These are phyloP conservation scores for Tachyglossus aculeatus DNA, from an alignment of 2,797 vertebrate species.

Conservation along the genomic window DNA sequence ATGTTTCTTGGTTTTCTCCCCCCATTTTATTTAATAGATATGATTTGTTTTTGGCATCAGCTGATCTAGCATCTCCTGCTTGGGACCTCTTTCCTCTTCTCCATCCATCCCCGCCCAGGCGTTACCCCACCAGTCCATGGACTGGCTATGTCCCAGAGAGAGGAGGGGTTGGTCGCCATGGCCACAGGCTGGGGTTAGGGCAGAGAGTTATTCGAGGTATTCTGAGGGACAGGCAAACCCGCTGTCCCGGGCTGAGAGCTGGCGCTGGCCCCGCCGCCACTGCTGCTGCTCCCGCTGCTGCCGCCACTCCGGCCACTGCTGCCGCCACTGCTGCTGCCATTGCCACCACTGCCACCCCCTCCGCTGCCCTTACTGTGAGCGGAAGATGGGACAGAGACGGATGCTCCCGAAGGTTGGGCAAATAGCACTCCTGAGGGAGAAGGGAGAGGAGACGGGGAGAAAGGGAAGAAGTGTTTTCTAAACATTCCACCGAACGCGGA, in stretches of 20 bases:
- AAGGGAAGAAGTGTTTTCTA: background rate
- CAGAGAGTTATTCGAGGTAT: conserved; percentile 91
- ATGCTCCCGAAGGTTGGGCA: conserved; percentile 84
- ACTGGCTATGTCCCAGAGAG: conserved; percentile 28
- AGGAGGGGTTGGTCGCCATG: conserved; percentile 73
- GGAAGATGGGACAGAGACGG: conserved; percentile 74
- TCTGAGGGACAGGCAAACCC: conserved; percentile 73
- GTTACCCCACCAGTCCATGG: background rate
- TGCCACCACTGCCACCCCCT: conserved; percentile 64
- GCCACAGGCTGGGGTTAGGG: conserved; percentile 89
- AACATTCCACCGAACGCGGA: no score
- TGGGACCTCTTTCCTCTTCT: conserved; percentile 3
- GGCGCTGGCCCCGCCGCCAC: background rate
- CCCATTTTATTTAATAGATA: conserved; percentile 53
- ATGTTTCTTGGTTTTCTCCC: conserved; percentile 57
- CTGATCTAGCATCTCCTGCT: conserved; percentile 68
- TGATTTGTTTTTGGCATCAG: conserved; percentile 85
- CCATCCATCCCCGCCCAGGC: background rate
- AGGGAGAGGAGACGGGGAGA: background rate
- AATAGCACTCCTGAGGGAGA: conserved; percentile 88
- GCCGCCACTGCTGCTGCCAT: background rate
- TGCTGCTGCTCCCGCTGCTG: conserved; percentile 5
- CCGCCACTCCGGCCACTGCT: conserved; percentile 13
- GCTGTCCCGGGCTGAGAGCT: conserved; percentile 27
- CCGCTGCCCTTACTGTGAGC: conserved; percentile 74